Evolutionary conservation across 2,888 invertebrate genomes (phyloP).

Genomic region (Drosophila subquinaria): DNA sequence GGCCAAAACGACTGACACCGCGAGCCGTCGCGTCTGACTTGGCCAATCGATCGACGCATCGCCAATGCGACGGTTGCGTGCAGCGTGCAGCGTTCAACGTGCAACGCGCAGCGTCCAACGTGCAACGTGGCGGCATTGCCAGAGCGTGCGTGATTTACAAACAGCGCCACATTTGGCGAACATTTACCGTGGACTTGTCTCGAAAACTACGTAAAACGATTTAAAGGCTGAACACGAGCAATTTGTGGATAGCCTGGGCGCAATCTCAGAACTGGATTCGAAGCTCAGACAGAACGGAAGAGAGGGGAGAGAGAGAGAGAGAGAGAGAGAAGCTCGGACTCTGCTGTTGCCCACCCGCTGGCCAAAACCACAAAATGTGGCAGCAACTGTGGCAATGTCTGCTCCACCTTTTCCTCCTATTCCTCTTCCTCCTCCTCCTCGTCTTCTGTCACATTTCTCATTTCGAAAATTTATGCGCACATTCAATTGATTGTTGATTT

Average conservation of each 20-base stretch:
- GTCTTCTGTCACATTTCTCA: slow-evolving; percentile 67
- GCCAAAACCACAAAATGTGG: slow-evolving; percentile 22
- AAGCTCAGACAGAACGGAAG: not conserved
- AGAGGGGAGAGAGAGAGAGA: not conserved
- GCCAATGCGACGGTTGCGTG: slow-evolving; percentile 62
- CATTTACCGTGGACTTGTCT: slow-evolving; percentile 78
- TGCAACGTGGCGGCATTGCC: slow-evolving; percentile 44
- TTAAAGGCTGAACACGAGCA: slow-evolving; percentile 78
- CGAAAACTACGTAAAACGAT: slow-evolving; percentile 76
- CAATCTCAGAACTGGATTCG: slow-evolving; percentile 21
- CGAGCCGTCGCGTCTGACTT: slow-evolving; percentile 17
- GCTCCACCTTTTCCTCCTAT: not conserved
- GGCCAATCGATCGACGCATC: slow-evolving; percentile 72
- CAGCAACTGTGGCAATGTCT: slow-evolving; percentile 9
- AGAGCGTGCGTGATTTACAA: slow-evolving; percentile 77
- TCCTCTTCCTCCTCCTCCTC: not conserved
- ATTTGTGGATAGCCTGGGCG: slow-evolving; percentile 68
- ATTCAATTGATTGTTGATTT: slow-evolving; percentile 70
- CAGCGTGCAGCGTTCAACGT: slow-evolving; percentile 48
- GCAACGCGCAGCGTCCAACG: slow-evolving; percentile 40
- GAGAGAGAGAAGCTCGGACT: not conserved
- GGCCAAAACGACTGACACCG: slow-evolving; percentile 55
- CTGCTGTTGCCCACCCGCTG: slow-evolving; percentile 58
- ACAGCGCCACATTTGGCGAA: slow-evolving; percentile 80
- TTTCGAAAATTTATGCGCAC: slow-evolving; percentile 72